These are phyloP conservation scores for Melanerpes aurifrons DNA, from an alignment of 2,113 vertebrate genomes.

Conservation along the genomic window DNA sequence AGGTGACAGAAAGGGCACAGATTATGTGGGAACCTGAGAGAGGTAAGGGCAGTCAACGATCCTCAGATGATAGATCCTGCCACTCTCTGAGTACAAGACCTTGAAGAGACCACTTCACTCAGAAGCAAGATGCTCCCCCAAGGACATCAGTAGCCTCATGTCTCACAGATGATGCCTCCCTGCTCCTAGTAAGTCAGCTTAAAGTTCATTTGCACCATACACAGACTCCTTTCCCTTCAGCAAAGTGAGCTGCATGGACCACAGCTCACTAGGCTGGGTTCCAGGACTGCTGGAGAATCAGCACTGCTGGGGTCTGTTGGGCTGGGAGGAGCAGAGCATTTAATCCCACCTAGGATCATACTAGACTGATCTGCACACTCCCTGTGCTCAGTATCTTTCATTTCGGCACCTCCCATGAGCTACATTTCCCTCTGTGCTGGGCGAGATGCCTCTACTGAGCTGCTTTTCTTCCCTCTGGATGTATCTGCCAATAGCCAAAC, in stretches of 20 bases:
- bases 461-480: neutral
- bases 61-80: neutral
- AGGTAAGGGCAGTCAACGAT: neutral
- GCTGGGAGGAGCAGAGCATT: neutral
- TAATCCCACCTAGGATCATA: neutral
- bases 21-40: neutral
- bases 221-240: neutral
- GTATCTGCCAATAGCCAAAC: neutral
- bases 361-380: fast-evolving
- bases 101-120: neutral
- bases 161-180: neutral
- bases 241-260: neutral
- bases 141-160: fast-evolving
- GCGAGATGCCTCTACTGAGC: neutral
- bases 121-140: neutral
- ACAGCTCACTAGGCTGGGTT: neutral
- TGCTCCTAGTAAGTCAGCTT: neutral
- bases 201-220: neutral
- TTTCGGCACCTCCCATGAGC: neutral
- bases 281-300: neutral
- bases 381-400: neutral
- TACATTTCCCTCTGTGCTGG: neutral
- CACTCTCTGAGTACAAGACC: neutral
- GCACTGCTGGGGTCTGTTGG: neutral
- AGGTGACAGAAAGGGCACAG: neutral